phyloP scores from a whole-genome alignment of 23 tunicate genomes.

The Clavelina lepadiformis region DNA sequence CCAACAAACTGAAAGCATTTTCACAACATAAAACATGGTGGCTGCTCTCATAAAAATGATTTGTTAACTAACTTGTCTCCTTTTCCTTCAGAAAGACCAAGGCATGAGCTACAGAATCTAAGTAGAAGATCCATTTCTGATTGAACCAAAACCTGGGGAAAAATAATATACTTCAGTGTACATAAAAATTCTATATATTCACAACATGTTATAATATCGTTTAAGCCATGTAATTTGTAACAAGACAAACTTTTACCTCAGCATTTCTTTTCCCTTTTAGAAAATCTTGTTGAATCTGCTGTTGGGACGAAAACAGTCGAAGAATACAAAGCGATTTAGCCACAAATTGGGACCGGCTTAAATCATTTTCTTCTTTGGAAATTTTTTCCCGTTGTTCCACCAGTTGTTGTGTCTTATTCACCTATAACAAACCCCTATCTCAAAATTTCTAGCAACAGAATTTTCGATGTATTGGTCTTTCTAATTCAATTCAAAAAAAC shows the following conservation, averaged over 20 bases:
- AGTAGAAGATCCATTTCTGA: conserved; percentile 6
- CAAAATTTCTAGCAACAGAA: too few species aligned
- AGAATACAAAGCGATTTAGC: conserved; percentile 7
- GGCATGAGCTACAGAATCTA: neutral
- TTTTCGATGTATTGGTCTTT: too few species aligned
- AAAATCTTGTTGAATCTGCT: conserved; percentile 12
- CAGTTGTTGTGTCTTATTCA: neutral
- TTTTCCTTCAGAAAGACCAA: neutral
- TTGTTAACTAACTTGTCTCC: conserved; percentile 4
- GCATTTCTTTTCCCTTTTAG: conserved; percentile 13
- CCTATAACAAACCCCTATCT: conserved; percentile 1
- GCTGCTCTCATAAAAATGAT: too few species aligned
- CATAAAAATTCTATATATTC: neutral
- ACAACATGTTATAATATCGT: neutral
- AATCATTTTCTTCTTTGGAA: neutral
- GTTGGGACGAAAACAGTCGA: neutral
- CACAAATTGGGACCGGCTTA: neutral
- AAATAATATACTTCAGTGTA: neutral
- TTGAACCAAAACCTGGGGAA: conserved; percentile 13
- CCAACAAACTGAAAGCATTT: conserved; percentile 1
- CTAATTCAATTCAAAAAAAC: neutral
- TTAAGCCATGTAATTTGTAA: neutral
- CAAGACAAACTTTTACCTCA: neutral
- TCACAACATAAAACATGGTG: neutral
- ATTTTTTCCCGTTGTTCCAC: neutral